Evolutionary conservation across 2,797 vertebrate genomes (phyloP), one percentile per base, ranked within the genome.

Genomic region (Phataginus tetradactyla): DNA sequence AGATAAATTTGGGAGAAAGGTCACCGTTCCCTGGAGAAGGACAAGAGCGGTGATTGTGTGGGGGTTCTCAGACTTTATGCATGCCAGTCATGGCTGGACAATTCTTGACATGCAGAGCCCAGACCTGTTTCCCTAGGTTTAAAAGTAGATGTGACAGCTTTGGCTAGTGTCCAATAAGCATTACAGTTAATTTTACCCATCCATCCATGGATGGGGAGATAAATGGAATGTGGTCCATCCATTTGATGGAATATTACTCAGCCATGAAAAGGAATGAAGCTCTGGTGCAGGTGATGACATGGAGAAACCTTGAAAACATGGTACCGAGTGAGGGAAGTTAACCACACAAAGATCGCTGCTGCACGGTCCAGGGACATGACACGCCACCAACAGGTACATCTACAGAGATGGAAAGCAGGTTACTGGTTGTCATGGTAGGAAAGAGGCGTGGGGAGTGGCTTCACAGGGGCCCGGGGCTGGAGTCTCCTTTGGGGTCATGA

Each of bases 61-160:
- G 39, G 23, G 18, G 7, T 20, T 32, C 4, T 71, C 34, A 15
- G 51, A 21, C 5, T 11, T 29, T 7, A 15, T 32, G 34, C 4
- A 4, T 4, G 1, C 13, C 25, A 42, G 6, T 34, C 23, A 27
- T 1, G 1, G 32, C 6, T 20, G 57, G 32, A 5, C 32, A 9
- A 29, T 49, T 63, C 42, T 7, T 34, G 55, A 27, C 21, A 23
- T 34, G 39, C 29, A 34, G 29, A n/a, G 2, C 23, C 68, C 32
- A 17, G 27, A 42, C 7, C 57, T 88, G 9, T n/a, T 75, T 63
- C 15, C n/a, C 4, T 21, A 51, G 42, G n/a, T 6, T 4, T 4
- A 27, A 51, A 63, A 37, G 45, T 27, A 59, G 4, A 37, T 39
- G 39, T 34, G 2, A 49, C 10, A 37, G 20, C 57, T 49, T 63